Percentiles rank a stretch among this genome's conserved stretches.
Evolutionary conservation across 2,888 invertebrate genomes (phyloP).

Genomic region (Acronicta alni): DNA sequence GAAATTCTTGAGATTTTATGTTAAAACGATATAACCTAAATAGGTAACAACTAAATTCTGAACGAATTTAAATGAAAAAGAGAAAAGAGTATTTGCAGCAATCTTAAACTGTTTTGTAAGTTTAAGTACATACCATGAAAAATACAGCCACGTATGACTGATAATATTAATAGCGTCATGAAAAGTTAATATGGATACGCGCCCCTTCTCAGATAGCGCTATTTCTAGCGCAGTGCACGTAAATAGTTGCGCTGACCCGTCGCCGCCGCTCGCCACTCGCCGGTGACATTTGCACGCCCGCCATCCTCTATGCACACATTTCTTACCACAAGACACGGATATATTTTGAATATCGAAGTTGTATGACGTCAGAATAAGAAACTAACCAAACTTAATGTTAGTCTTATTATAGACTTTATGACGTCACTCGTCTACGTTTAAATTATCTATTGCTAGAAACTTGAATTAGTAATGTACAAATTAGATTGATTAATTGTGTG

Average conservation of each 20-base stretch:
- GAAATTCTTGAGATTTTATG: background rate
- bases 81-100: too few species aligned
- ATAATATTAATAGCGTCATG: background rate
- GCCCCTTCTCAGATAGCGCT: constrained; percentile 6
- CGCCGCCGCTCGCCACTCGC: background rate
- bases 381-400: background rate
- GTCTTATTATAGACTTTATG: constrained; percentile 1
- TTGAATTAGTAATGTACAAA: constrained; percentile 17
- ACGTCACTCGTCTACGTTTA: constrained; percentile 4
- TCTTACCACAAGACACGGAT: constrained; percentile 3
- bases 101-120: too few species aligned
- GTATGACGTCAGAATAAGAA: background rate
- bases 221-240: constrained; percentile 28
- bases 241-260: constrained; percentile 26
- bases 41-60: too few species aligned
- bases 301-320: constrained; percentile 12
- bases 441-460: constrained; percentile 4
- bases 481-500: constrained; percentile 20
- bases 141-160: background rate
- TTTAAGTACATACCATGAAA: too few species aligned
- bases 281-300: constrained; percentile 40
- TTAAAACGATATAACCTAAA: background rate
- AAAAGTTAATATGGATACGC: background rate
- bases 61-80: too few species aligned
- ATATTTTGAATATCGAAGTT: constrained; percentile 4